Evolutionary conservation across 2,113 vertebrate genomes (phyloP).

Genomic region (Anas platyrhynchos): DNA sequence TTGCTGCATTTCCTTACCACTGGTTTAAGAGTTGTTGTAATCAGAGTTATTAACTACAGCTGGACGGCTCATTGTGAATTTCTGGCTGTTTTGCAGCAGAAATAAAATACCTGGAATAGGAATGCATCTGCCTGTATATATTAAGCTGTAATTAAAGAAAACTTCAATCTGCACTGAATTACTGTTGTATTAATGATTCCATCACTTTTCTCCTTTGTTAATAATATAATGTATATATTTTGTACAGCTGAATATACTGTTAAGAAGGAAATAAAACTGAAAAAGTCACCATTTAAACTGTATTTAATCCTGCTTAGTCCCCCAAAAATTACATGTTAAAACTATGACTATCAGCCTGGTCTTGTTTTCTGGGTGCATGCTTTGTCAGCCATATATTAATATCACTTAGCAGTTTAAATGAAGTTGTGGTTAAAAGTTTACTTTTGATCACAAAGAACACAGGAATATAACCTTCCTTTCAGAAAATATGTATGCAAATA

Average conservation of each 20-base stretch:
- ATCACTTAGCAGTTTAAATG: not conserved
- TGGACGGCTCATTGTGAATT: not conserved
- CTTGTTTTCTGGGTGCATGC: not conserved
- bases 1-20: not conserved
- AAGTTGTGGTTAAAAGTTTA: not conserved
- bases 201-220: not conserved
- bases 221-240: not conserved
- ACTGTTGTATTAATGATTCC: not conserved
- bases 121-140: not conserved
- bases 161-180: not conserved
- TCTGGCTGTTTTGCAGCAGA: not conserved
- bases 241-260: not conserved
- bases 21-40: not conserved
- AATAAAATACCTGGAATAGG: not conserved
- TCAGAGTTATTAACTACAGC: not conserved
- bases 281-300: slow-evolving; percentile 22
- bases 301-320: slow-evolving; percentile 45
- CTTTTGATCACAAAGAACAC: not conserved
- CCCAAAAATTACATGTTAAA: not conserved
- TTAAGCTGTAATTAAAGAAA: not conserved
- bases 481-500: not conserved
- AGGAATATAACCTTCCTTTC: not conserved
- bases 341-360: not conserved
- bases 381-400: not conserved
- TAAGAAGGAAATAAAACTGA: not conserved